Evolutionary conservation across 2,888 invertebrate genomes (phyloP).

Genomic region (Acanthococcus lagerstroemiae): DNA sequence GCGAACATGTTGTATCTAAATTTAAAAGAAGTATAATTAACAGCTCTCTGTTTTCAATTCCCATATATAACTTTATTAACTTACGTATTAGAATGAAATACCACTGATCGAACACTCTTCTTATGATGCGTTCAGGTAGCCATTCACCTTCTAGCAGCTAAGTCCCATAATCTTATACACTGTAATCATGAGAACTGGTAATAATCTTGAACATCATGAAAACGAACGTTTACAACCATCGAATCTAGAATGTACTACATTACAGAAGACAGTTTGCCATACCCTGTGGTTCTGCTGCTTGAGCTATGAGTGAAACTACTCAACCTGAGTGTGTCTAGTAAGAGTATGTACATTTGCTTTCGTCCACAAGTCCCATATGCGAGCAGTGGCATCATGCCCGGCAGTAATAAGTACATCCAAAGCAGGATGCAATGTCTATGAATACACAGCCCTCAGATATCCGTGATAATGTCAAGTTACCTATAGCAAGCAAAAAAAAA

Average conservation of each 20-base stretch:
- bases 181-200: constrained; percentile 91
- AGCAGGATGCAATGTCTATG: constrained; percentile 84
- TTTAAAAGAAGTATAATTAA: constrained; percentile 20
- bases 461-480: constrained; percentile 98
- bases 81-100: constrained; percentile 62
- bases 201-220: constrained; percentile 55
- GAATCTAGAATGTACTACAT: neutral
- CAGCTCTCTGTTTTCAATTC: neutral
- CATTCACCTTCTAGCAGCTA: constrained; percentile 87
- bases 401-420: constrained; percentile 90
- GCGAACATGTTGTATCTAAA: constrained; percentile 83
- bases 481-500: constrained; percentile 41
- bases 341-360: constrained; percentile 97
- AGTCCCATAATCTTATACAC: constrained; percentile 94
- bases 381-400: constrained; percentile 88
- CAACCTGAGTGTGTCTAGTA: constrained; percentile 94
- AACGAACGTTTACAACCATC: too few species aligned
- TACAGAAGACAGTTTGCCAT: too few species aligned
- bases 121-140: constrained; percentile 98
- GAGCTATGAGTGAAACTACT: constrained; percentile 86
- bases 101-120: constrained; percentile 76
- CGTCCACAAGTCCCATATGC: constrained; percentile 98
- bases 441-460: constrained; percentile 92
- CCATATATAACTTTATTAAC: constrained; percentile 36
- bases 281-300: constrained; percentile 86